Base-by-base conservation (phyloP, 53 echinoderm and acorn worm genomes). In the Holothuria leucospilota region DNA sequence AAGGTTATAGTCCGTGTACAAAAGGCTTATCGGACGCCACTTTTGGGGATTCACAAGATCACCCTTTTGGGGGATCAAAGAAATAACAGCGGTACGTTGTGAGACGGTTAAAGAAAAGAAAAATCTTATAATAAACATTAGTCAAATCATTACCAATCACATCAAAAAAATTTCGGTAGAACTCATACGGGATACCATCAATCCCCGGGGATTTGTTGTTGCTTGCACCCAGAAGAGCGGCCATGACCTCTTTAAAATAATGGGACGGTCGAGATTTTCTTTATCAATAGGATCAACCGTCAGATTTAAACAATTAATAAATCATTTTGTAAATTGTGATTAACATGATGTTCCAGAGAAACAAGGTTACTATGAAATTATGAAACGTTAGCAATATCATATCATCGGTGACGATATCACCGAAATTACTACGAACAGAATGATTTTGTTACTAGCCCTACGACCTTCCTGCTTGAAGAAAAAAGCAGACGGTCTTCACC, bases 71-170 rank as follows among this genome's bases (percentile, higher is more conserved):
- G n/a, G n/a, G n/a, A n/a, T n/a, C n/a, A n/a, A n/a, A n/a, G n/a
- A n/a, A n/a, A n/a, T 93, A 90, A 91, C 85, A 41, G 80, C 92
- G 13, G 70, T 78, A 12, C 88, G 77, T 24, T 82, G 84, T 16
- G 89, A 71, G 4, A 80, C 3, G 7, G 89, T 53, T 3, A 89
- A 60, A 26, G 53, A 56, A 13, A 23, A 18, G 11, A 38, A 88
- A 67, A 26, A 86, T 27, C 1, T 46, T 58, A 30, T 81, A 39
- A 82, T 82, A 78, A 11, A 89, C 73, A 28, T 21, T 21, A 7
- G 82, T 24, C 16, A 88, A 62, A 78, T 85, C 91, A 11, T 80
- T 58, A 25, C 65, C 85, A 63, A 92, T 24, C 13, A 88, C 41
- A 68, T 79, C n/a, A 62, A 88, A 80, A 38, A 88, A 92, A 13